Conservation (phyloP, 1,140 invertebrate species). For the Epicauta chinensis region DNA sequence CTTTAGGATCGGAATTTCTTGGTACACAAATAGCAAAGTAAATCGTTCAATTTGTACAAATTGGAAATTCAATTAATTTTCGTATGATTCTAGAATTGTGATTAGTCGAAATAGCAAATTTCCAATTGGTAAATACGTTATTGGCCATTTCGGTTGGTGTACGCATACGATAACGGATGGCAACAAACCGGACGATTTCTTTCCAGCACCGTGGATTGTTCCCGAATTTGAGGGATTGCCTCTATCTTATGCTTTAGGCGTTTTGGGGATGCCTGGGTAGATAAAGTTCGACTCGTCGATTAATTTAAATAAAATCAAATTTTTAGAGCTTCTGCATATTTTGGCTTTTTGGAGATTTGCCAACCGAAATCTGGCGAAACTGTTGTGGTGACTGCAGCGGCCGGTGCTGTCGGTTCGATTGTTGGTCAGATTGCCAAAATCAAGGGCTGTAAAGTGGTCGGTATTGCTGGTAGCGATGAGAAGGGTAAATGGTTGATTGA, state of each 20-base stretch:
- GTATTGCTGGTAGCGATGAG: slow-evolving; percentile 59
- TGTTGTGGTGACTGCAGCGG: slow-evolving; percentile 58
- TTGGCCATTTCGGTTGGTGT: slow-evolving; percentile 50
- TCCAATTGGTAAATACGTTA: slow-evolving; percentile 46
- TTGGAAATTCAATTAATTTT: slow-evolving; percentile 9
- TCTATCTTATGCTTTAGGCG: slow-evolving; percentile 38
- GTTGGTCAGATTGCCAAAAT: slow-evolving; percentile 71
- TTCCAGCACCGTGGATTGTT: background rate
- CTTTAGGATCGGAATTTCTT: slow-evolving; percentile 51
- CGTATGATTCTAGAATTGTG: slow-evolving; percentile 46
- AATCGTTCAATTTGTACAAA: too few species aligned
- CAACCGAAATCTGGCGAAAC: slow-evolving; percentile 59
- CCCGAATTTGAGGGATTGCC: slow-evolving; percentile 16
- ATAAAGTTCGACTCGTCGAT: background rate
- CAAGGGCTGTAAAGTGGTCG: slow-evolving; percentile 60
- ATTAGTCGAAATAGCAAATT: slow-evolving; percentile 53
- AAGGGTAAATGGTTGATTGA: slow-evolving; percentile 59
- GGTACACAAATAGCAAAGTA: slow-evolving; percentile 56
- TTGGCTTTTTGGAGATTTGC: slow-evolving; percentile 60
- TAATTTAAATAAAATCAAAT: background rate
- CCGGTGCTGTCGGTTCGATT: slow-evolving; percentile 58
- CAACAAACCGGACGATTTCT: too few species aligned
- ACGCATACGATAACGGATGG: slow-evolving; percentile 46
- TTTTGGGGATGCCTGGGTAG: slow-evolving; percentile 54
- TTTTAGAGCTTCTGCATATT: slow-evolving; percentile 60